Percentiles rank a stretch among this genome's conserved stretches.
Conservation (phyloP, 2,888 invertebrate genomes). For the Anthophora plumipes region DNA sequence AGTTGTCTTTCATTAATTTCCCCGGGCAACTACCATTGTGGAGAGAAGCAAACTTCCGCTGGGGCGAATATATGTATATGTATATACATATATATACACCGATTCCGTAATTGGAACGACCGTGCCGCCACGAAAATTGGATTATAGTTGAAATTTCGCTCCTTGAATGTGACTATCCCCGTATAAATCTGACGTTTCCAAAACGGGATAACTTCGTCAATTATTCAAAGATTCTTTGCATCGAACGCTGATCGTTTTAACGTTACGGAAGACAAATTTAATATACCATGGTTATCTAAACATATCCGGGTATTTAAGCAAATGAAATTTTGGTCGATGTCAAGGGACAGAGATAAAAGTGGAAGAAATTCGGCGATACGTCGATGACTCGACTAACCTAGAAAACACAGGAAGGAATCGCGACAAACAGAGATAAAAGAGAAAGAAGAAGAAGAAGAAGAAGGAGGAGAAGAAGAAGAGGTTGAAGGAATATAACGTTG, state of each 20-base stretch:
- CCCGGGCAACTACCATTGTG: neutral
- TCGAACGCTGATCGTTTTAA: neutral
- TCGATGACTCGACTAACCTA: conserved; percentile 46
- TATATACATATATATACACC: neutral
- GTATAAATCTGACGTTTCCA: conserved; percentile 8
- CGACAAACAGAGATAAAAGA: conserved; percentile 32
- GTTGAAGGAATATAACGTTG: conserved; percentile 8
- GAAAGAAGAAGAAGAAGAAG: conserved; percentile 32
- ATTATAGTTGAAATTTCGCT: conserved; percentile 9
- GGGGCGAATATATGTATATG: too few relatives aligned
- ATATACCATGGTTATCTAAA: too few relatives aligned
- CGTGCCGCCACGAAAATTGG: conserved; percentile 12
- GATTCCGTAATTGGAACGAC: neutral
- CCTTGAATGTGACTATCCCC: neutral
- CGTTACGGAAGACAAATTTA: neutral
- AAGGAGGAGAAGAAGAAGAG: conserved; percentile 33
- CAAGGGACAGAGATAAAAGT: neutral
- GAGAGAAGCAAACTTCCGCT: neutral
- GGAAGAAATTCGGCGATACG: conserved; percentile 7
- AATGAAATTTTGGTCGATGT: neutral
- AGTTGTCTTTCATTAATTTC: conserved; percentile 19
- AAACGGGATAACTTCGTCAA: neutral
- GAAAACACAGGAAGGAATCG: conserved; percentile 38
- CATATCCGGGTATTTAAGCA: neutral
- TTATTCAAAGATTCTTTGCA: neutral